Evolutionary conservation across 2,888 invertebrate species (phyloP).

Genomic region (Lysandra bellargus): DNA sequence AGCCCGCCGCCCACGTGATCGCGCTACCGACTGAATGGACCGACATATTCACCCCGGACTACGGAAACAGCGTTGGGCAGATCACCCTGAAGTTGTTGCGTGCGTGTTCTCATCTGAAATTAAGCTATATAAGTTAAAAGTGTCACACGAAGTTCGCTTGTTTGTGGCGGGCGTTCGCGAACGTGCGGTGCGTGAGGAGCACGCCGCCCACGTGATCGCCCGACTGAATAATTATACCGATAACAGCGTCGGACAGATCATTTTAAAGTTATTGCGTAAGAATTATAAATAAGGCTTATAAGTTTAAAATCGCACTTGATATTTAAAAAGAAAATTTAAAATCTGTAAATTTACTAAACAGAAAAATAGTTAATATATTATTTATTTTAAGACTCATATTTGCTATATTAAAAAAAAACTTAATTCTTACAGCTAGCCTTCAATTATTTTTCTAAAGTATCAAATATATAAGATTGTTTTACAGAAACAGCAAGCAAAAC

Average conservation of each 20-base stretch:
- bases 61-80: conserved; percentile 75
- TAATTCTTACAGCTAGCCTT: too few relatives aligned
- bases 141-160: conserved; percentile 65
- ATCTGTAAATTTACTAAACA: too few relatives aligned
- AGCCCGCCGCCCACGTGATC: conserved; percentile 55
- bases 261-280: conserved; percentile 50
- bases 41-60: conserved; percentile 86
- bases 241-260: conserved; percentile 73
- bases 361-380: too few relatives aligned
- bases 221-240: conserved; percentile 83
- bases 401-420: too few relatives aligned
- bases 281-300: background rate
- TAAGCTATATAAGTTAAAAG: too few relatives aligned
- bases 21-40: conserved; percentile 85
- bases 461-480: background rate
- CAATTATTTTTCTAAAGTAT: too few relatives aligned
- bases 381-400: too few relatives aligned
- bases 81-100: conserved; percentile 53
- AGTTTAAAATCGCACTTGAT: too few relatives aligned
- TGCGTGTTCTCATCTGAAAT: conserved; percentile 40
- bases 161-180: conserved; percentile 66
- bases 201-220: conserved; percentile 56
- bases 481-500: conserved; percentile 31
- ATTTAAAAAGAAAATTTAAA: too few relatives aligned
- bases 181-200: conserved; percentile 62